Conservation (phyloP, 2,888 invertebrate genomes). For the Drosophila siamana region DNA sequence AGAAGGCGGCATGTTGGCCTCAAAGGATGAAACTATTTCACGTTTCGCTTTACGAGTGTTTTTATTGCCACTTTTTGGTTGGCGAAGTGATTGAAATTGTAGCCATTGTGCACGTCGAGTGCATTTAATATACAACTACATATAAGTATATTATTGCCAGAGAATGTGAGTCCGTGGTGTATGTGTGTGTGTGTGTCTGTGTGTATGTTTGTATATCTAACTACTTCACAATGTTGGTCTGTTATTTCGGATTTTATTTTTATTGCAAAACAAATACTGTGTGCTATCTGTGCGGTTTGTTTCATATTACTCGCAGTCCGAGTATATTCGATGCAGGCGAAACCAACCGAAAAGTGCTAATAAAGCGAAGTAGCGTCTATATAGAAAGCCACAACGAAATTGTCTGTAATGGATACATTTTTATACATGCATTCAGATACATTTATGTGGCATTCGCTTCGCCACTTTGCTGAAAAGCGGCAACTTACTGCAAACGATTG, state of each 20-base stretch:
- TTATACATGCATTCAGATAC: conserved; percentile 1
- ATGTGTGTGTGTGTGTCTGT: conserved; percentile 9
- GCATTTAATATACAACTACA: conserved; percentile 55
- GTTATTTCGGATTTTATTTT: conserved; percentile 62
- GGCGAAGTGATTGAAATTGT: conserved; percentile 64
- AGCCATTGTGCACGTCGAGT: conserved; percentile 52
- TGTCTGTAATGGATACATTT: conserved; percentile 4
- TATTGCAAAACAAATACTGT: conserved; percentile 39
- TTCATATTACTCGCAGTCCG: conserved; percentile 14
- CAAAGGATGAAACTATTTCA: conserved; percentile 24
- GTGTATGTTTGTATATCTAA: conserved; percentile 10
- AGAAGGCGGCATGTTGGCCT: conserved; percentile 7
- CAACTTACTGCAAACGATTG: conserved; percentile 2
- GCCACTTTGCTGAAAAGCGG: conserved; percentile 25
- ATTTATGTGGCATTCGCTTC: conserved; percentile 42
- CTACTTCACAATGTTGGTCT: conserved; percentile 42
- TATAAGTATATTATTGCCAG: conserved; percentile 7
- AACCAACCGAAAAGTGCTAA: conserved; percentile 30
- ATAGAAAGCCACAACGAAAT: conserved; percentile 20
- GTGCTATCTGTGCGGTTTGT: conserved; percentile 24
- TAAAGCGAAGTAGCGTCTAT: conserved; percentile 31
- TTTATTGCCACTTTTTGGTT: conserved; percentile 58
- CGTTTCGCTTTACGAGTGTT: conserved; percentile 54
- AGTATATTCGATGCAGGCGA: conserved; percentile 12
- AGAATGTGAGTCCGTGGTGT: background rate